Base-by-base conservation (phyloP, 2,113 vertebrate genomes). In the Leucoraja erinaceus region DNA sequence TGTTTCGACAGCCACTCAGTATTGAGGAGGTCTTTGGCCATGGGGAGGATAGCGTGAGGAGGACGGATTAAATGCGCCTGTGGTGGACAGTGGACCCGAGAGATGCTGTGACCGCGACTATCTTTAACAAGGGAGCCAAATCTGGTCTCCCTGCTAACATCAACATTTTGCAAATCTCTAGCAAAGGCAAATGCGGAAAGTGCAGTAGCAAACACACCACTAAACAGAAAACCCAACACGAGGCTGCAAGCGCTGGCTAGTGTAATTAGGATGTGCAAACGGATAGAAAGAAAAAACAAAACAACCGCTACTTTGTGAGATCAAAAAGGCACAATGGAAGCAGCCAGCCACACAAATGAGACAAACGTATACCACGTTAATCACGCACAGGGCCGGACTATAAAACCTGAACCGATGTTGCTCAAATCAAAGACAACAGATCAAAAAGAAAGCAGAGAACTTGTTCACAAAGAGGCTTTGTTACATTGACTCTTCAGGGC, bases 331-430 rank as follows among this genome's bases (percentile, higher is more conserved):
- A 38, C 88, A 91, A 91, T 91, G 88, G n/a, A 10, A 72, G 88
- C 68, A 47, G 31, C 31, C 72, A 70, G 61, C 88, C 88, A 91
- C 33, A 18, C 18, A 91, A 70, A 70, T 90, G 68, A 70, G 16
- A 90, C 86, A 68, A 90, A 66, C 86, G 70, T 56, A 90, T 90
- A 91, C 33, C 63, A 91, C 56, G 33, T 66, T 90, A 90, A 66
- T 91, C 33, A 91, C 63, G 66, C 16, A 63, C n/a, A 47, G n/a
- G 5, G 16, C 47, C 31, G 47, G 88, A 47, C 33, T 33, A 91
- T 70, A 91, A 72, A 91, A 72, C 88, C 33, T 91, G 31, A 68
- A 91, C 63, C 22, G 66, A 66, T 70, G 66, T 91, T 91, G 70
- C 31, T 91, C 66, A 91, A 91, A 72, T 47, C 56, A 72, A 91